Percentiles rank a stretch among this genome's conserved stretches.
Conservation (phyloP, 2,888 invertebrate species). For the Xanthia togata region DNA sequence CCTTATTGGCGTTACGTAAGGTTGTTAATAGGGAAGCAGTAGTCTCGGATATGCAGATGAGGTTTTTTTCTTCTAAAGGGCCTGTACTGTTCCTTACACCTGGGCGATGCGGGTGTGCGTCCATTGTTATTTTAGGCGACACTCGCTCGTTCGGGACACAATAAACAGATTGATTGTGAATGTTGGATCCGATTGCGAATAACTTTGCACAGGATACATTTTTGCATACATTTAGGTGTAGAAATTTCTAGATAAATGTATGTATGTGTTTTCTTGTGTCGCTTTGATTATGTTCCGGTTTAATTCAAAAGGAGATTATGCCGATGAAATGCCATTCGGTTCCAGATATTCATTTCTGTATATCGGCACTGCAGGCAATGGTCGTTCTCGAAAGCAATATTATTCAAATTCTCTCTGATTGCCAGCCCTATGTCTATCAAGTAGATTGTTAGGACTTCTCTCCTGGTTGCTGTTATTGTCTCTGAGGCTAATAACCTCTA, state of each 20-base stretch:
- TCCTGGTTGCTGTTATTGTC: slow-evolving; percentile 36
- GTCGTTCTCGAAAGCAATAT: not conserved
- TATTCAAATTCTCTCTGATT: slow-evolving; percentile 4
- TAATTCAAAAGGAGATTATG: slow-evolving; percentile 10
- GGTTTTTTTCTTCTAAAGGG: slow-evolving; percentile 52
- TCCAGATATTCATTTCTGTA: not conserved
- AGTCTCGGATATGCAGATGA: slow-evolving; percentile 60
- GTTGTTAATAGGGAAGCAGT: slow-evolving; percentile 37
- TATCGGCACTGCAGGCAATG: not conserved
- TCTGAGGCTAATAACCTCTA: slow-evolving; percentile 30
- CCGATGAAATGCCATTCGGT: not conserved
- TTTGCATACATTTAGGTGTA: slow-evolving; percentile 20
- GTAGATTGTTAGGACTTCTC: slow-evolving; percentile 16
- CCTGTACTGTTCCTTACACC: slow-evolving; percentile 61
- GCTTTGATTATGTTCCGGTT: not conserved
- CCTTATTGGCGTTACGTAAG: slow-evolving; percentile 42
- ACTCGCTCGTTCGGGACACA: slow-evolving; percentile 52
- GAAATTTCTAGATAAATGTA: slow-evolving; percentile 10
- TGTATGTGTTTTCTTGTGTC: no score
- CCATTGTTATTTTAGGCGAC: slow-evolving; percentile 63
- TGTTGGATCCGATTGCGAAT: slow-evolving; percentile 32
- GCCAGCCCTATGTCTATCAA: slow-evolving; percentile 28
- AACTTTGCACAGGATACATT: slow-evolving; percentile 15
- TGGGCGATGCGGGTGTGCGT: slow-evolving; percentile 61
- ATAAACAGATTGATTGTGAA: slow-evolving; percentile 60